These are phyloP conservation scores for Sinelater perroti DNA, from an alignment of 2,888 invertebrate genomes.

Conservation along the genomic window DNA sequence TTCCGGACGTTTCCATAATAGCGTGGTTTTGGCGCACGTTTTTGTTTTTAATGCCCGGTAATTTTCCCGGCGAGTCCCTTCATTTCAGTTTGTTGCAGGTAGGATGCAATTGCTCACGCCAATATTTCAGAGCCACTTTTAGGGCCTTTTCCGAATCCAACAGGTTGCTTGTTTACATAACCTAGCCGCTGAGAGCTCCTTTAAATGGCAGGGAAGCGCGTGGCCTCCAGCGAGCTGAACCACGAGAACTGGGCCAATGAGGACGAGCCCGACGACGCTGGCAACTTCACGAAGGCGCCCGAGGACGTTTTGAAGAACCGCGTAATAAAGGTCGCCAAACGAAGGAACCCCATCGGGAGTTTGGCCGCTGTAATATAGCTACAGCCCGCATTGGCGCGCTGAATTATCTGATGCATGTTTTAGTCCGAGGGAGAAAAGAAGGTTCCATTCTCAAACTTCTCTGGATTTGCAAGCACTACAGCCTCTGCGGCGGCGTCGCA, in stretches of 20 bases:
- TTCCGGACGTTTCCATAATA: background rate
- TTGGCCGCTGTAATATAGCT: conserved; percentile 36
- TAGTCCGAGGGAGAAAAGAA: conserved; percentile 59
- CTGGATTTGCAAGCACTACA: conserved; percentile 68
- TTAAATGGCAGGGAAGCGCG: conserved; percentile 76
- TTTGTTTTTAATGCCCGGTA: conserved; percentile 6
- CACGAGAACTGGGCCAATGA: conserved; percentile 88
- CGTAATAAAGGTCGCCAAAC: conserved; percentile 80
- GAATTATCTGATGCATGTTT: background rate
- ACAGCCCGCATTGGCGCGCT: too few relatives aligned
- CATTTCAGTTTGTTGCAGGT: too few relatives aligned
- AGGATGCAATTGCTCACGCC: too few relatives aligned
- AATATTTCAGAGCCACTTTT: too few relatives aligned
- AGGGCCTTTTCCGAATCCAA: too few relatives aligned
- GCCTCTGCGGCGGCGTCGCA: conserved; percentile 55
- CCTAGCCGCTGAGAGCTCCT: conserved; percentile 6
- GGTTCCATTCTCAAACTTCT: conserved; percentile 76
- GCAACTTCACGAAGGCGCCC: conserved; percentile 73
- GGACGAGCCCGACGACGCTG: conserved; percentile 78
- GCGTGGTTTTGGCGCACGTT: conserved; percentile 27
- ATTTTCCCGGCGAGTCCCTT: conserved; percentile 6
- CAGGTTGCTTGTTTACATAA: conserved; percentile 32
- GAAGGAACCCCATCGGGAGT: conserved; percentile 63
- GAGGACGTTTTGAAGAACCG: conserved; percentile 78
- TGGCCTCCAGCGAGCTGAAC: conserved; percentile 78